A percentile compares a stretch with the other conserved stretches of the same genome.
These are phyloP conservation scores for Lepidonotus clava DNA, from an alignment of 2,888 invertebrate species.

Conservation along the genomic window DNA sequence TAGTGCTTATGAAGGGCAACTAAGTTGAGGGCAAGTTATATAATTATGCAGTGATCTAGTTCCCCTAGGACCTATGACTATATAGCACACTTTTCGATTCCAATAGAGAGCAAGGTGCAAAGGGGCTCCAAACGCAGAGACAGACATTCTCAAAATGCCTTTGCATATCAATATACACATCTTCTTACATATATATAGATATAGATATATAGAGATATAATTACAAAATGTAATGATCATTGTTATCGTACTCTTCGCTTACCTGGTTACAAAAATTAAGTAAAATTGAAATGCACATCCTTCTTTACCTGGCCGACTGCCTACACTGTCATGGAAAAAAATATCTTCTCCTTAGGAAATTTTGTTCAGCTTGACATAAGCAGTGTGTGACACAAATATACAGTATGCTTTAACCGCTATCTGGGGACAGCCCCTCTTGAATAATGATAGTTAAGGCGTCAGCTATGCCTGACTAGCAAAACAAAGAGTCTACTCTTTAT, in stretches of 20 bases:
- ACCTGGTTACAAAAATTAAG: constrained; percentile 8
- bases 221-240: constrained; percentile 10
- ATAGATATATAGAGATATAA: not conserved
- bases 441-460: not conserved
- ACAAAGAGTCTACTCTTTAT: too few species aligned
- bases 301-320: not conserved
- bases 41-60: too few species aligned
- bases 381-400: not conserved
- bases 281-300: constrained; percentile 10
- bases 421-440: not conserved
- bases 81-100: too few species aligned
- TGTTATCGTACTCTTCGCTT: not conserved
- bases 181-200: not conserved
- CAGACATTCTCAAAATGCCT: constrained; percentile 21
- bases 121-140: not conserved
- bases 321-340: not conserved
- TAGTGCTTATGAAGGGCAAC: too few species aligned
- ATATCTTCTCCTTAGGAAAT: not conserved
- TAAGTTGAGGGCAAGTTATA: too few species aligned
- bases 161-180: constrained; percentile 20
- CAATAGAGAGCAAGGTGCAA: not conserved
- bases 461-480: constrained; percentile 4
- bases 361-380: not conserved
- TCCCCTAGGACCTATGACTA: too few species aligned
- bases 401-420: not conserved